Evolutionary conservation across 2,888 invertebrate genomes (phyloP).

Genomic region (Dexiosoma caninum): DNA sequence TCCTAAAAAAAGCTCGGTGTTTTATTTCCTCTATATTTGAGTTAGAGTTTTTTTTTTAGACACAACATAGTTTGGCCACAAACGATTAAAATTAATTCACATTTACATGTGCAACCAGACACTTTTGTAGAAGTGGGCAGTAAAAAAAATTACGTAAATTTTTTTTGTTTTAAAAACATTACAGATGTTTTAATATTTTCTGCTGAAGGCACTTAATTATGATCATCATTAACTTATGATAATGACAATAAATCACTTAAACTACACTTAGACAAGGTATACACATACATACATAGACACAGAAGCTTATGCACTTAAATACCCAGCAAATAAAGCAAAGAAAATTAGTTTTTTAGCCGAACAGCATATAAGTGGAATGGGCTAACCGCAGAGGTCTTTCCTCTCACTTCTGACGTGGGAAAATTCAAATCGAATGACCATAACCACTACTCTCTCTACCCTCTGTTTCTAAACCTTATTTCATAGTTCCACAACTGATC

Average conservation of each 20-base stretch:
- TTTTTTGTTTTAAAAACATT: not conserved
- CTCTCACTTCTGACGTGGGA: no score
- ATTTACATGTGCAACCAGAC: not conserved
- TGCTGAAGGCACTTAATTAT: constrained; percentile 68
- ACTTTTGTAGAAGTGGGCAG: not conserved
- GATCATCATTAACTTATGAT: constrained; percentile 73
- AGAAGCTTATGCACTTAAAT: not conserved
- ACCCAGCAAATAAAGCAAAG: no score
- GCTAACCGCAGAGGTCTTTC: no score
- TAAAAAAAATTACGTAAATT: not conserved
- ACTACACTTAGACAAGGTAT: constrained; percentile 34
- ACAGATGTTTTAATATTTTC: not conserved
- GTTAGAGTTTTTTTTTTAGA: not conserved
- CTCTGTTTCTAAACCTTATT: no score
- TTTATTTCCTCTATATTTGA: no score
- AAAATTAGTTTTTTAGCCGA: no score
- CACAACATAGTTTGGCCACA: not conserved
- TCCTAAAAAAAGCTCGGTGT: no score
- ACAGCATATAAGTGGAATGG: no score
- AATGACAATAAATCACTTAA: constrained; percentile 74
- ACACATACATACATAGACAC: not conserved
- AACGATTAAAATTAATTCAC: constrained; percentile 28
- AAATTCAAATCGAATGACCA: no score
- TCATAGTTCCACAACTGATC: no score
- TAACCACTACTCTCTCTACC: no score